These are phyloP conservation scores for Botia almorhae DNA, from an alignment of 2,797 vertebrate species.

Conservation along the genomic window DNA sequence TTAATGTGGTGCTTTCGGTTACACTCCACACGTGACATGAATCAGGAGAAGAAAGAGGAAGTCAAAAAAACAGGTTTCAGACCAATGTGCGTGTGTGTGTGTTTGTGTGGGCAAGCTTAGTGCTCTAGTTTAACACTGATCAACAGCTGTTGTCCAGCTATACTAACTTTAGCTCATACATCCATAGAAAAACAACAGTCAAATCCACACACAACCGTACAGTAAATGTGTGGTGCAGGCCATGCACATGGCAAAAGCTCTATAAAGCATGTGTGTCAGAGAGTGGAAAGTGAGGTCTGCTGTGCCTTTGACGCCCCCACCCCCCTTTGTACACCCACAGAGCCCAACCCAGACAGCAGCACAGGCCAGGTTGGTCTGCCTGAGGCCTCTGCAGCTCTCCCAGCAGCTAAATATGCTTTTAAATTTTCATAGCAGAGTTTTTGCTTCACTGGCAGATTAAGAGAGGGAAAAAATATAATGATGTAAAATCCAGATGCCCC, in stretches of 20 bases:
- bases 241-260: slow-evolving; percentile 58
- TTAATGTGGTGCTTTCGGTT: slow-evolving; percentile 34
- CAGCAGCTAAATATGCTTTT: slow-evolving; percentile 50
- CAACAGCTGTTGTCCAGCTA: slow-evolving; percentile 49
- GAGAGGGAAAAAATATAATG: slow-evolving; percentile 25
- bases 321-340: slow-evolving; percentile 11
- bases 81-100: background rate
- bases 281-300: slow-evolving; percentile 55
- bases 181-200: slow-evolving; percentile 38
- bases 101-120: slow-evolving; percentile 2
- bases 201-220: slow-evolving; percentile 44
- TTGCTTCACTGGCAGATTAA: slow-evolving; percentile 42
- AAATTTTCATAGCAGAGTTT: slow-evolving; percentile 52
- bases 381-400: slow-evolving; percentile 17
- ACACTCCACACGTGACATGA: slow-evolving; percentile 27
- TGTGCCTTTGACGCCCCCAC: background rate
- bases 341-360: background rate
- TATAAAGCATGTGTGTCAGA: slow-evolving; percentile 64
- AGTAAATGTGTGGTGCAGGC: slow-evolving; percentile 53
- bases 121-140: slow-evolving; percentile 29
- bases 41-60: slow-evolving; percentile 48
- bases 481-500: slow-evolving; percentile 51
- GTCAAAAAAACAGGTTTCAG: slow-evolving; percentile 38
- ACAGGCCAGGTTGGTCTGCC: slow-evolving; percentile 20
- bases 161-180: slow-evolving; percentile 25